These are phyloP conservation scores for Anthopleura sola DNA, from an alignment of 64 coral and sea anemone genomes.

Conservation along the genomic window DNA sequence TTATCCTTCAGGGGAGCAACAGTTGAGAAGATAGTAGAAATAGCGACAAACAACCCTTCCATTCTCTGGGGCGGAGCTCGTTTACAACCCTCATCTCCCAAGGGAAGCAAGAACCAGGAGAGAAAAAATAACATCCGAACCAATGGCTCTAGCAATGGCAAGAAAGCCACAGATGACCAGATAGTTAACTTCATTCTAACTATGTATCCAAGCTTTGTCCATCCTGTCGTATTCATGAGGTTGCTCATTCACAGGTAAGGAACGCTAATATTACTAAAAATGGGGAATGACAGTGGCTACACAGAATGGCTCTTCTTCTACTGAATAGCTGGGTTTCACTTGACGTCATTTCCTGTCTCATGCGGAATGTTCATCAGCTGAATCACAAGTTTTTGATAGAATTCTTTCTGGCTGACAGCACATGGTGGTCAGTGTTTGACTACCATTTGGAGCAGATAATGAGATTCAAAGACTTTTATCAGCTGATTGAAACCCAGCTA, in stretches of 20 bases:
- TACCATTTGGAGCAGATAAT: too few species aligned
- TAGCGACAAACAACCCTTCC: conserved; percentile 66
- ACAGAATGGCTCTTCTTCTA: too few species aligned
- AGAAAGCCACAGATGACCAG: conserved; percentile 64
- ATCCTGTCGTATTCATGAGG: conserved; percentile 79
- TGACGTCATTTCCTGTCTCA: too few species aligned
- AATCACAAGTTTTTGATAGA: too few species aligned
- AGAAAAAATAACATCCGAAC: conserved; percentile 38
- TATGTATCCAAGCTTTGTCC: conserved; percentile 81
- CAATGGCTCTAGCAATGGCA: conserved; percentile 35
- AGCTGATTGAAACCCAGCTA: too few species aligned
- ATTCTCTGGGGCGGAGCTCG: conserved; percentile 76
- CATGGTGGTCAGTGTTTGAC: too few species aligned
- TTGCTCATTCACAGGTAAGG: conserved; percentile 84
- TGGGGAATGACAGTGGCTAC: too few species aligned
- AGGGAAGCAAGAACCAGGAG: conserved; percentile 24
- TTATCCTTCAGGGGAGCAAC: conserved; percentile 53
- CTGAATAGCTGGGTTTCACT: too few species aligned
- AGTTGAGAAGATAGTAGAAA: conserved; percentile 89
- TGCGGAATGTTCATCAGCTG: too few species aligned
- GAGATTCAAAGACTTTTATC: too few species aligned
- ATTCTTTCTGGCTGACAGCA: too few species aligned
- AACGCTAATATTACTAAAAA: too few species aligned
- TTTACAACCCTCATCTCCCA: conserved; percentile 56
- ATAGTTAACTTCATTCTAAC: conserved; percentile 83